Percentiles rank a stretch among this genome's conserved stretches.
These are phyloP conservation scores for Sphaerophoria rueppellii DNA, from an alignment of 2,888 invertebrate species.

Conservation along the genomic window DNA sequence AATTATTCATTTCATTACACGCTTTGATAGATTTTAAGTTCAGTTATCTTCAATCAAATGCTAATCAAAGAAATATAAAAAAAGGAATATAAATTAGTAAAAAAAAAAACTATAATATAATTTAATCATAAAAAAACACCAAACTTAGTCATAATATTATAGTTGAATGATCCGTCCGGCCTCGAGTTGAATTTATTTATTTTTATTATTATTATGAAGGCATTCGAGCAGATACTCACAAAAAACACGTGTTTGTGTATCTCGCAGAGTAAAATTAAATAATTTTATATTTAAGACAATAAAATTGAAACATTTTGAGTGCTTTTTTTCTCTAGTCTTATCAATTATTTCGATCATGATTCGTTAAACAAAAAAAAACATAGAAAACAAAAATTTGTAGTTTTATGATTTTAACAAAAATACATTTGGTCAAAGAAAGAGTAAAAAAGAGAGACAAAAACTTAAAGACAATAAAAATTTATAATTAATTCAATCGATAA, in stretches of 20 bases:
- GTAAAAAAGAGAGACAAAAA: conserved; percentile 18
- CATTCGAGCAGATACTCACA: not conserved
- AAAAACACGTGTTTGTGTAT: conserved; percentile 24
- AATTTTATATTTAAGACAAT: conserved; percentile 59
- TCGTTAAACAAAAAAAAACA: conserved; percentile 12
- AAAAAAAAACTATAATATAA: conserved; percentile 50
- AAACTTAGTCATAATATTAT: conserved; percentile 64
- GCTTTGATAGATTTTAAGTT: not conserved
- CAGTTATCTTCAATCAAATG: conserved; percentile 12
- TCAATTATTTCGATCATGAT: conserved; percentile 16
- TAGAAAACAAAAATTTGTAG: conserved; percentile 22
- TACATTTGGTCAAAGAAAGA: not conserved
- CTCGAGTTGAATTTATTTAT: conserved; percentile 21
- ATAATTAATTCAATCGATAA: conserved; percentile 69
- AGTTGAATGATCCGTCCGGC: conserved; percentile 48
- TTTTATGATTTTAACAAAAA: conserved; percentile 56
- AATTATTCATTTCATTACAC: conserved; percentile 26
- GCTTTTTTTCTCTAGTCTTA: conserved; percentile 20
- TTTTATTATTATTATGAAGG: conserved; percentile 9
- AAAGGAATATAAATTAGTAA: conserved; percentile 53
- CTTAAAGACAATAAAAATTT: conserved; percentile 62
- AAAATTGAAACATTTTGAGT: conserved; percentile 45
- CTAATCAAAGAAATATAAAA: conserved; percentile 63
- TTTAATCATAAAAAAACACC: conserved; percentile 66
- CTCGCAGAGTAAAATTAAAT: conserved; percentile 18